Conservation (phyloP, 2,113 vertebrate species). For the Lepus europaeus region DNA sequence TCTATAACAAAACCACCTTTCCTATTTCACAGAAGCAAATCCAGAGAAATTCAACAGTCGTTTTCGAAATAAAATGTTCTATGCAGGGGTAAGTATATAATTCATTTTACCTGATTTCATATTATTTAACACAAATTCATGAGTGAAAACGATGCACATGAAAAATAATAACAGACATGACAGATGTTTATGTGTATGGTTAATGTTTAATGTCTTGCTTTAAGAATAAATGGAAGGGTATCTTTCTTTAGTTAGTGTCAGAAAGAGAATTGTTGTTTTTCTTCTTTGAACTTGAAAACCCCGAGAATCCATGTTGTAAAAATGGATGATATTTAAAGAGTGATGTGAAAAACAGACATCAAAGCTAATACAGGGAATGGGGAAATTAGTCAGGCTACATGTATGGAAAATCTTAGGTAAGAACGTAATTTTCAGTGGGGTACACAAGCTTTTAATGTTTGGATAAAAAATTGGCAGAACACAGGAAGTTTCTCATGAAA, state of each 20-base stretch:
- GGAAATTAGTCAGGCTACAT: background rate
- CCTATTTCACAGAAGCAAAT: slow-evolving; percentile 93
- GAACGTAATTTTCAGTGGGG: background rate
- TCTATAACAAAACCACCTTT: slow-evolving; percentile 62
- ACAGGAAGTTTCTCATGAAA: background rate
- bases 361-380: background rate
- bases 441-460: background rate
- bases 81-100: slow-evolving; percentile 94
- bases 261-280: background rate
- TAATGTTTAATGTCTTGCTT: slow-evolving; percentile 16
- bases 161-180: background rate
- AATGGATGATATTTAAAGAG: background rate
- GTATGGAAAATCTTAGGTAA: background rate
- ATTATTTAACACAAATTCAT: slow-evolving; percentile 3
- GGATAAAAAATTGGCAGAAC: background rate
- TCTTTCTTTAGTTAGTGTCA: background rate
- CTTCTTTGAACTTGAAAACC: background rate
- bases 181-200: background rate
- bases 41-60: slow-evolving; percentile 98
- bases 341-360: background rate
- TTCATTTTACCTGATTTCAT: slow-evolving; percentile 14
- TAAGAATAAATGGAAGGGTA: background rate
- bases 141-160: background rate
- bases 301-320: background rate
- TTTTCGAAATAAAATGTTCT: slow-evolving; percentile 99